Evolutionary conservation across 2,888 invertebrate genomes (phyloP).

Genomic region (Aporophyla lueneburgensis): DNA sequence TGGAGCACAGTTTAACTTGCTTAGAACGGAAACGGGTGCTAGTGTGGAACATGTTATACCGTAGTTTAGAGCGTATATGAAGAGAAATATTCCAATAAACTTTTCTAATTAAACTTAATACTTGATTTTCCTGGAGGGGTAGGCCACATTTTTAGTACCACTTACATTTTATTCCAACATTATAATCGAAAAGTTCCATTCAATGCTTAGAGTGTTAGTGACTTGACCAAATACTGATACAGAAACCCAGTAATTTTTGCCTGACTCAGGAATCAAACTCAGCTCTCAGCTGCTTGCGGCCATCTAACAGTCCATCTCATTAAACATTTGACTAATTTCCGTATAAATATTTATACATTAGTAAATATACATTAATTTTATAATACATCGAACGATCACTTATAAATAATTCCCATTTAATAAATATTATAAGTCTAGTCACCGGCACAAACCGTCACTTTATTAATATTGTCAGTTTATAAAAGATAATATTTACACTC

Average conservation of each 20-base stretch:
- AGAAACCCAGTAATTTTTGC: not conserved
- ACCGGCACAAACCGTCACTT: slow-evolving; percentile 13
- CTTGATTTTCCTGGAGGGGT: not conserved
- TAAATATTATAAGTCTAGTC: slow-evolving; percentile 16
- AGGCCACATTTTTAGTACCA: no score
- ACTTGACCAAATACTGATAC: not conserved
- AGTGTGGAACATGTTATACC: not conserved
- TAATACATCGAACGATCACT: slow-evolving; percentile 25
- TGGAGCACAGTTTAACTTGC: not conserved
- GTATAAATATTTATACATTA: not conserved
- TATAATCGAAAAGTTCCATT: no score
- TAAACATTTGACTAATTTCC: not conserved
- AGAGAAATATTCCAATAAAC: not conserved
- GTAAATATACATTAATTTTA: slow-evolving; percentile 4
- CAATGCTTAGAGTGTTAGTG: not conserved
- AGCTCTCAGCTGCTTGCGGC: not conserved
- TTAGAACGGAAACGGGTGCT: not conserved
- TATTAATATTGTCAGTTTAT: slow-evolving; percentile 35
- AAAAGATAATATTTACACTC: slow-evolving; percentile 74
- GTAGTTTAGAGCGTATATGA: not conserved
- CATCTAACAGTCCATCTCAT: not conserved
- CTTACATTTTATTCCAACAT: not conserved
- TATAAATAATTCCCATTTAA: slow-evolving; percentile 17
- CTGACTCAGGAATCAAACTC: no score
- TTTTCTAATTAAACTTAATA: not conserved